Evolutionary conservation across 2,113 vertebrate species (phyloP).

Genomic region (Theristicus caerulescens): DNA sequence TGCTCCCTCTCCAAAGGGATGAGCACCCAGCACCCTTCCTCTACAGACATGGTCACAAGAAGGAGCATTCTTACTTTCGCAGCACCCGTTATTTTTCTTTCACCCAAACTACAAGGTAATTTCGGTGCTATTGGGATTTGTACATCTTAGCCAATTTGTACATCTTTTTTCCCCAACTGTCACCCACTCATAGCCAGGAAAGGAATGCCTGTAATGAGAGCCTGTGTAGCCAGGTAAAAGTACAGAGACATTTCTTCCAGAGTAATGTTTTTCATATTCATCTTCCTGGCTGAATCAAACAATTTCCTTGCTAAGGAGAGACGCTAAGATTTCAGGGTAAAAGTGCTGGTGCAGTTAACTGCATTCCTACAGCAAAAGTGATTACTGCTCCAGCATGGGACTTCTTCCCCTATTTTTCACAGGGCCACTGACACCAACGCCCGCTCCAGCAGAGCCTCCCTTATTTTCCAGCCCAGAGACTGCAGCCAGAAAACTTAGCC

Average conservation of each 20-base stretch:
- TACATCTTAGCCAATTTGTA: not conserved
- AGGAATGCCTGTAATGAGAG: not conserved
- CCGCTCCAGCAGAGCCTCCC: not conserved
- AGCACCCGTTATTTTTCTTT: not conserved
- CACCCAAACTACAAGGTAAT: not conserved
- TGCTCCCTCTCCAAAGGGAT: not conserved
- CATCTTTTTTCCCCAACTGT: not conserved
- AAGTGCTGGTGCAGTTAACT: not conserved
- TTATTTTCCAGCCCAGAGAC: not conserved
- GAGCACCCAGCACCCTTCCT: not conserved
- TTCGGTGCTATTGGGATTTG: not conserved
- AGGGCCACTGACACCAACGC: not conserved
- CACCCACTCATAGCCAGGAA: not conserved
- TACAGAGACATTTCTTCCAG: not conserved
- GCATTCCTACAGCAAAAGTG: not conserved
- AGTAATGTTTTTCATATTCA: not conserved
- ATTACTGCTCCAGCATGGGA: not conserved
- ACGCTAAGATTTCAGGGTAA: not conserved
- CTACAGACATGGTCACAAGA: not conserved
- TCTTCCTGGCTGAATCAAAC: not conserved
- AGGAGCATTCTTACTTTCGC: not conserved
- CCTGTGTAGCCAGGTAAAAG: not conserved
- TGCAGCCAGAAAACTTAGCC: not conserved
- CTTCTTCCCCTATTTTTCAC: not conserved
- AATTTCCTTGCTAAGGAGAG: not conserved